These are phyloP conservation scores for Lanius ludovicianus DNA, from an alignment of 2,113 vertebrate genomes.

Conservation along the genomic window DNA sequence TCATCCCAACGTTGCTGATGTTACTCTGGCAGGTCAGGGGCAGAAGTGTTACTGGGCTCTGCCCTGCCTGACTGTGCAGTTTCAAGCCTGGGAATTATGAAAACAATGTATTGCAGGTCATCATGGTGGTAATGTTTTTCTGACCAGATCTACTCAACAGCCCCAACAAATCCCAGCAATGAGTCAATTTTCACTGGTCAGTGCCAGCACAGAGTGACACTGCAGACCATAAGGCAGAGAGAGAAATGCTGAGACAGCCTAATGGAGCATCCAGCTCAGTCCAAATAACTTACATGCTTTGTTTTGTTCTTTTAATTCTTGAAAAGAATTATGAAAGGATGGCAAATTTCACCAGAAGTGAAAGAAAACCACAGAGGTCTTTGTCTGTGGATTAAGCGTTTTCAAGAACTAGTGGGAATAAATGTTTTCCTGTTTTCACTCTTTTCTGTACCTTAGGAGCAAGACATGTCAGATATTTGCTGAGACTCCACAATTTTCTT, in stretches of 20 bases:
- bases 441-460: slow-evolving; percentile 3
- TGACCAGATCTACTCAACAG: not conserved
- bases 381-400: not conserved
- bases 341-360: slow-evolving; percentile 6
- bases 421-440: slow-evolving; percentile 6
- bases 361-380: slow-evolving; percentile 3
- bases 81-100: not conserved
- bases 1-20: rapidly evolving
- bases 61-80: not conserved
- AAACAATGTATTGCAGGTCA: not conserved
- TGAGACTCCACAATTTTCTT: not conserved
- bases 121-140: not conserved
- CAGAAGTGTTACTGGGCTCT: not conserved
- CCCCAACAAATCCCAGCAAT: not conserved
- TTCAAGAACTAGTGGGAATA: slow-evolving; percentile 14
- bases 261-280: not conserved
- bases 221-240: not conserved
- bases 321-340: slow-evolving; percentile 19
- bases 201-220: not conserved
- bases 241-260: not conserved
- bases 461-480: not conserved
- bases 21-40: not conserved
- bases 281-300: not conserved
- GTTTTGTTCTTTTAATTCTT: slow-evolving; percentile 28
- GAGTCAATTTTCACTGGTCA: not conserved